A percentile compares a stretch with the other conserved stretches of the same genome.
Evolutionary conservation across 2,797 vertebrate genomes (phyloP).

Genomic region (Erpetoichthys calabaricus): DNA sequence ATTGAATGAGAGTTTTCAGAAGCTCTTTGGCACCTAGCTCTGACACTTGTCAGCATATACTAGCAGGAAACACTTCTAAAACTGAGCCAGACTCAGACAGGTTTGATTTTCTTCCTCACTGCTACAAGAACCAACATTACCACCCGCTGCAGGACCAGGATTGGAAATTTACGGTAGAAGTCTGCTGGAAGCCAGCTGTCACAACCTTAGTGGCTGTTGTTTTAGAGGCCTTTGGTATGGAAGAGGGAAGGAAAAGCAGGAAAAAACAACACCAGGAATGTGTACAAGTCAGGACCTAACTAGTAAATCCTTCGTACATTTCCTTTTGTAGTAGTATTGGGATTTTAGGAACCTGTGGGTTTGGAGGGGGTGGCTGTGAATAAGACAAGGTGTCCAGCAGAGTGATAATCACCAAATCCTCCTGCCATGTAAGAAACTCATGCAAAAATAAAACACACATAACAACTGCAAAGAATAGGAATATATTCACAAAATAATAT

Average conservation of each 20-base stretch:
- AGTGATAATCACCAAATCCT: no score
- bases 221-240: conserved; percentile 68
- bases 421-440: no score
- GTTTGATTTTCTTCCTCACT: no score
- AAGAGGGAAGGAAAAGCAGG: conserved; percentile 49
- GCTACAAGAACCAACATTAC: not conserved
- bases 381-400: no score
- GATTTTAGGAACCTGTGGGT: conserved; percentile 24
- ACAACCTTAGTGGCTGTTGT: conserved; percentile 72
- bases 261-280: conserved; percentile 70
- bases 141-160: conserved; percentile 17
- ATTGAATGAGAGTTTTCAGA: no score
- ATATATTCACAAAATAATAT: no score
- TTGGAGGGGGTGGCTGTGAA: conserved; percentile 7
- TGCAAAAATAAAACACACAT: no score
- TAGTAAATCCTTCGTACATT: conserved; percentile 63
- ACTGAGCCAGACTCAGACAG: no score
- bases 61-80: no score
- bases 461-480: no score
- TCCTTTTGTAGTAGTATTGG: conserved; percentile 48
- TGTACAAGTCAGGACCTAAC: conserved; percentile 70
- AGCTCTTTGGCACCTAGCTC: no score
- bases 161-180: conserved; percentile 57
- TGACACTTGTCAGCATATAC: no score
- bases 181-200: conserved; percentile 71